Base-by-base conservation (phyloP, 2,113 vertebrate genomes). In the Formicarius rufipectus region DNA sequence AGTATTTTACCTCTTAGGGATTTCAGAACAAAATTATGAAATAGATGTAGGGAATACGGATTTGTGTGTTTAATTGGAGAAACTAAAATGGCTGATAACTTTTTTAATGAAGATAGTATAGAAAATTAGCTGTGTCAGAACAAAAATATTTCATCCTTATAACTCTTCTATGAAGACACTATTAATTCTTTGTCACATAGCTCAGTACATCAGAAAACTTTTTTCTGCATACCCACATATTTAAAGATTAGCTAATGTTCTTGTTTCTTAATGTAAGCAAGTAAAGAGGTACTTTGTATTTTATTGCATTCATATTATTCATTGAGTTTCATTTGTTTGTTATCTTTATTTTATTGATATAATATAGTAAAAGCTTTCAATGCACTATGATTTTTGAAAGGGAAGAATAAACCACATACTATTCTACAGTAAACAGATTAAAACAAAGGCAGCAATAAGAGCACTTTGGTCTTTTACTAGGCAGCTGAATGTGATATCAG, bases 1-100 rank as follows among this genome's bases (percentile, higher is more conserved):
- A 52, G 12, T 35, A 3, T 47, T 87, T 68, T 68, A 28, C 9
- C 7, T 78, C 35, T 39, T 49, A 56, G 78, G 40, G 21, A 28
- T 60, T 78, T 79, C 37, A 56, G 69, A 91, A 72, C 9, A 84
- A 71, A 67, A 75, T 37, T 73, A 53, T 31, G 40, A 16, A 90
- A 53, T 0, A 3, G 25, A 27, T 2, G 0, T 27, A 47, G 40
- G 10, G 75, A 89, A 35, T 78, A 67, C 0, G 11, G 9, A 33
- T 67, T 63, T 55, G 5, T 60, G 18, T 69, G 20, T n/a, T 80
- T 58, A 47, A 25, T 31, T 19, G 64, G 47, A 87, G 5, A 71
- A 84, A 78, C 39, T 10, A 50, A 86, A 84, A 75, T n/a, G 7
- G 4, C 10, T 74, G 14, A 12, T 81, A 60, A 42, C 1, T 7